A percentile compares a stretch with the other conserved stretches of the same genome.
Conservation (phyloP, 2,113 vertebrate genomes). For the Sciurus niger region DNA sequence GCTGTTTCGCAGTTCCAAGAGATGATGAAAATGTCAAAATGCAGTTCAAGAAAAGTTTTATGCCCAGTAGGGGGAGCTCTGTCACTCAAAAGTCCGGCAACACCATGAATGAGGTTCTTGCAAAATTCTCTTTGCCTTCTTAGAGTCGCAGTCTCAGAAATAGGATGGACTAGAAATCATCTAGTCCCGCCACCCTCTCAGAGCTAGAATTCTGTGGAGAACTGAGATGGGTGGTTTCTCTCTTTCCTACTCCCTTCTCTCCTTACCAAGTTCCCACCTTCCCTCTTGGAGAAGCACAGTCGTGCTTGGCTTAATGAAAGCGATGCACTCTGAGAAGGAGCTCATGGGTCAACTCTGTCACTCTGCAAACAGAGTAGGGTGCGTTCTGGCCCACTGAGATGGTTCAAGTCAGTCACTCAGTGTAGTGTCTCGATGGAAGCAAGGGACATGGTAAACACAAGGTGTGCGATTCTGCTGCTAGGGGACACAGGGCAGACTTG, state of each 20-base stretch:
- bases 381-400: no score
- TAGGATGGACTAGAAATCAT: background rate
- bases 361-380: background rate
- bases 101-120: background rate
- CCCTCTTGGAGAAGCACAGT: background rate
- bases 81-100: background rate
- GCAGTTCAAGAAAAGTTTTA: background rate
- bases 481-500: background rate
- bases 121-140: background rate
- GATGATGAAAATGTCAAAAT: background rate
- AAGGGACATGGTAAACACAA: background rate
- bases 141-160: background rate
- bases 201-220: background rate
- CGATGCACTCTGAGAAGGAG: background rate
- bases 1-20: background rate
- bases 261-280: background rate
- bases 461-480: background rate
- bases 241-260: background rate
- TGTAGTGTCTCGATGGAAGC: background rate
- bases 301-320: background rate
- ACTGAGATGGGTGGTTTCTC: background rate
- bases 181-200: background rate
- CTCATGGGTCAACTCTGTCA: background rate
- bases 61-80: slow-evolving; percentile 58
- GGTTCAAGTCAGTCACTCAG: background rate